phyloP scores from a whole-genome alignment of 2,113 vertebrate species.

The Okapia johnstoni region DNA sequence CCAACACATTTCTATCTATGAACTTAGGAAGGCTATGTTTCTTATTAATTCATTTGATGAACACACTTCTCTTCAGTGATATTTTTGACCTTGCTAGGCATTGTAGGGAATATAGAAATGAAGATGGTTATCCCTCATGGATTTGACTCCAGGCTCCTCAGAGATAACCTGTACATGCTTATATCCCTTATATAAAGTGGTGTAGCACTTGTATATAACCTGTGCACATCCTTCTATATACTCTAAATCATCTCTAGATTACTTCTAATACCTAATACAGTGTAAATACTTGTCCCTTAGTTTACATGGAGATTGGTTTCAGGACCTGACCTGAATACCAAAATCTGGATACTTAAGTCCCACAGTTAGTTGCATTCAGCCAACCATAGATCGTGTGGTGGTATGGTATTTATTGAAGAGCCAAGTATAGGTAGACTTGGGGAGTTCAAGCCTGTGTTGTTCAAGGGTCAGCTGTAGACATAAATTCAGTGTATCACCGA shows the following conservation, averaged over 20 bases:
- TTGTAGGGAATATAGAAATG: neutral
- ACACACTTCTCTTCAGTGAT: neutral
- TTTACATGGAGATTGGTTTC: neutral
- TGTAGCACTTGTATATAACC: neutral
- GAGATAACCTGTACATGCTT: neutral
- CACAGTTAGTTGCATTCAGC: neutral
- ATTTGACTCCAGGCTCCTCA: neutral
- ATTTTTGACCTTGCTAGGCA: neutral
- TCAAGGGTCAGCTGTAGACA: neutral
- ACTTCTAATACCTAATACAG: neutral
- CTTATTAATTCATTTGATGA: neutral
- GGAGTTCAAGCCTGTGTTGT: neutral
- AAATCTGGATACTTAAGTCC: neutral
- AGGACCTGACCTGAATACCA: neutral
- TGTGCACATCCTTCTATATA: neutral
- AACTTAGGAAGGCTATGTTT: neutral
- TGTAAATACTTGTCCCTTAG: neutral
- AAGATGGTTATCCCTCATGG: neutral
- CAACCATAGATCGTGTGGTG: neutral
- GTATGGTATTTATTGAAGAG: neutral
- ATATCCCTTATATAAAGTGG: neutral
- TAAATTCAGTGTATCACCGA: neutral
- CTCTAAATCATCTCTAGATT: neutral
- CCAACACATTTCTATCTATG: neutral
- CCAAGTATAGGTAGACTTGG: neutral